phyloP scores from a whole-genome alignment of 2,797 vertebrate species.

The Takifugu ocellatus region DNA sequence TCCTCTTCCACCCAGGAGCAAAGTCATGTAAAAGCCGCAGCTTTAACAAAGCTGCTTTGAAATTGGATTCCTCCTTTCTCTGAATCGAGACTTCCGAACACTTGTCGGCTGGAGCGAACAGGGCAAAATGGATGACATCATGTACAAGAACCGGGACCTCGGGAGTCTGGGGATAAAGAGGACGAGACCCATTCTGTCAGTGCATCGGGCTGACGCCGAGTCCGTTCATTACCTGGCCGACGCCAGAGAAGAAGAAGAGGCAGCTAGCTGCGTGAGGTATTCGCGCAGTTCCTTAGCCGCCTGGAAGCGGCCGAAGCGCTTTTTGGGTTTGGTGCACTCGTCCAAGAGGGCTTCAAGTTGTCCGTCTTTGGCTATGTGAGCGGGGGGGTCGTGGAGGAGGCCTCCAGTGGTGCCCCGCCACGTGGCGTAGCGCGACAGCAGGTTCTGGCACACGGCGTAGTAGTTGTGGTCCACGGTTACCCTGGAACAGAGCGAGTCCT shows the following conservation, averaged over 20 bases:
- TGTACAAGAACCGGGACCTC: slow-evolving; percentile 60
- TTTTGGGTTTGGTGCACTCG: slow-evolving; percentile 96
- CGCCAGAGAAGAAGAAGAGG: slow-evolving; percentile 55
- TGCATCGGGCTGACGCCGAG: slow-evolving; percentile 52
- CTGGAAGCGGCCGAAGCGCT: slow-evolving; percentile 90
- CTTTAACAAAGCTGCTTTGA: slow-evolving; percentile 55
- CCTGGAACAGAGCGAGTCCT: slow-evolving; percentile 92
- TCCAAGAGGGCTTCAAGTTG: slow-evolving; percentile 90
- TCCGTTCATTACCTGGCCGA: slow-evolving; percentile 87
- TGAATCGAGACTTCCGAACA: slow-evolving; percentile 38
- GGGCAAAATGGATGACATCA: slow-evolving; percentile 63
- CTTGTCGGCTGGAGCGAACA: slow-evolving; percentile 43
- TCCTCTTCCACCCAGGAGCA: slow-evolving; percentile 41
- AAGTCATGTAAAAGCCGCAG: slow-evolving; percentile 53
- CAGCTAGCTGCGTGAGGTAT: slow-evolving; percentile 89
- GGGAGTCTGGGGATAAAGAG: slow-evolving; percentile 43
- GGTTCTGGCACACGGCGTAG: slow-evolving; percentile 97
- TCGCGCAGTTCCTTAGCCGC: slow-evolving; percentile 92
- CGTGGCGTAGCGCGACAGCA: slow-evolving; percentile 91
- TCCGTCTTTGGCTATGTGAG: slow-evolving; percentile 90
- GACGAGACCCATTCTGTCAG: slow-evolving; percentile 46
- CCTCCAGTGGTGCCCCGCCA: slow-evolving; percentile 97
- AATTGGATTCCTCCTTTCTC: slow-evolving; percentile 49
- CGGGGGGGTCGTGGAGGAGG: slow-evolving; percentile 91
- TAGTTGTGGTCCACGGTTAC: slow-evolving; percentile 99